A percentile compares a stretch with the other conserved stretches of the same genome.
Conservation (phyloP, 2,888 invertebrate genomes). For the Blastobasis adustella region DNA sequence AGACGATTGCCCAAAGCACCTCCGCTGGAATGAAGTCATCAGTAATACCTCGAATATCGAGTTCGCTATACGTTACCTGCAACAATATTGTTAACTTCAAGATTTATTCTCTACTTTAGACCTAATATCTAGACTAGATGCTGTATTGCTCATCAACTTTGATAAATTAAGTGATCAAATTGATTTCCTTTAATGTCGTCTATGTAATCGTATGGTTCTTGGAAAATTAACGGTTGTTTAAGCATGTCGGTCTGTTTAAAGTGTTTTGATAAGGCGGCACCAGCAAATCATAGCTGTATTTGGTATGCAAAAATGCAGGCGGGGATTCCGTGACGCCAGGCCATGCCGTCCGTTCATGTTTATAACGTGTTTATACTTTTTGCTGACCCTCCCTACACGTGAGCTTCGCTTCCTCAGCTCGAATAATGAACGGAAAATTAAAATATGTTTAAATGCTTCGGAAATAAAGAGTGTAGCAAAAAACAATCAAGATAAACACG, state of each 20-base stretch:
- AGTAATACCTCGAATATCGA: slow-evolving; percentile 31
- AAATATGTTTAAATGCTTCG: slow-evolving; percentile 20
- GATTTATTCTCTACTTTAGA: not conserved
- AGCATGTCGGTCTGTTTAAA: slow-evolving; percentile 28
- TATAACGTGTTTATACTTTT: slow-evolving; percentile 61
- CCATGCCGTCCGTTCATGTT: slow-evolving; percentile 54
- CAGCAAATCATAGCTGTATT: slow-evolving; percentile 56
- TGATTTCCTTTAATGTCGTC: slow-evolving; percentile 12
- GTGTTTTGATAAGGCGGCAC: slow-evolving; percentile 37
- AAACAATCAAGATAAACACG: too few relatives aligned
- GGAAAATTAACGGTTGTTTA: slow-evolving; percentile 6
- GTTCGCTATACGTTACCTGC: slow-evolving; percentile 14
- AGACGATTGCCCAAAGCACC: slow-evolving; percentile 69
- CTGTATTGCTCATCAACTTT: not conserved
- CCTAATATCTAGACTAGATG: not conserved
- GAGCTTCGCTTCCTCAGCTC: slow-evolving; percentile 32
- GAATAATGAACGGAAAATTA: slow-evolving; percentile 41
- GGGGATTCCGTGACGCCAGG: slow-evolving; percentile 61
- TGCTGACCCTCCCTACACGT: slow-evolving; percentile 36
- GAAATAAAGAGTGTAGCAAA: too few relatives aligned
- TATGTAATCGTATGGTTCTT: slow-evolving; percentile 3
- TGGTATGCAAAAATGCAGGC: slow-evolving; percentile 67
- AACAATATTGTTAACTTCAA: not conserved
- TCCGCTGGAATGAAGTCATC: slow-evolving; percentile 67
- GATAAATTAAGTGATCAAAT: not conserved